phyloP scores from a whole-genome alignment of 2,797 vertebrate species.

The Amblyopsis hoosieri region DNA sequence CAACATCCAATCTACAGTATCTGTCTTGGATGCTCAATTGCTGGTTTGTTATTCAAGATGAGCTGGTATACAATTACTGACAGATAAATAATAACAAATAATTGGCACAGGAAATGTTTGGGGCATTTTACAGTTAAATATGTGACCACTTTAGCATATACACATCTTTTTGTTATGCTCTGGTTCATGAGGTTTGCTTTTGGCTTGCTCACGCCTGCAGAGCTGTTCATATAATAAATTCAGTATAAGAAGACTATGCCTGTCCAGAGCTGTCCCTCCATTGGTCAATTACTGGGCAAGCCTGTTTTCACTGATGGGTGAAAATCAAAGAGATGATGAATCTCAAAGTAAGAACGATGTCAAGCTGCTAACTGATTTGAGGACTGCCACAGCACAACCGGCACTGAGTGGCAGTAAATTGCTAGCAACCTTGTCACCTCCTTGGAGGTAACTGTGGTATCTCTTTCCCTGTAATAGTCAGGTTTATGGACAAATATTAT shows the following conservation, averaged over 20 bases:
- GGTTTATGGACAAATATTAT: constrained; percentile 8
- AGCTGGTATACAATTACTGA: too few species aligned
- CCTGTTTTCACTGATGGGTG: background rate
- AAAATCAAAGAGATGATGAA: constrained; percentile 2
- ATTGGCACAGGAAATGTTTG: too few species aligned
- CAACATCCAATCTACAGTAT: background rate
- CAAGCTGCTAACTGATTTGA: constrained; percentile 2
- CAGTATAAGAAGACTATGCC: too few species aligned
- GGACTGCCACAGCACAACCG: background rate
- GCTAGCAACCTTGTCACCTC: constrained; percentile 9
- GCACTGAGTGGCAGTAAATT: constrained; percentile 5
- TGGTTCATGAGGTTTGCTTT: background rate
- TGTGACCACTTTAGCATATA: too few species aligned
- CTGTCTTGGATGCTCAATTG: too few species aligned
- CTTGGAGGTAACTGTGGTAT: background rate
- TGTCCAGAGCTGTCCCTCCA: too few species aligned
- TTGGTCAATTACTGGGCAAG: too few species aligned
- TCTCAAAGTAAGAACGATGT: constrained; percentile 1
- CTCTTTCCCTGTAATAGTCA: constrained; percentile 4
- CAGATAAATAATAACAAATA: too few species aligned
- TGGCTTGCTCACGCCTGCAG: background rate
- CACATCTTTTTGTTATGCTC: too few species aligned
- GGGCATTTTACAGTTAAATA: too few species aligned
- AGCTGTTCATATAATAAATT: too few species aligned
- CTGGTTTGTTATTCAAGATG: too few species aligned